Evolutionary conservation across 2,888 invertebrate genomes (phyloP).

Genomic region (Ophonus ardosiacus): DNA sequence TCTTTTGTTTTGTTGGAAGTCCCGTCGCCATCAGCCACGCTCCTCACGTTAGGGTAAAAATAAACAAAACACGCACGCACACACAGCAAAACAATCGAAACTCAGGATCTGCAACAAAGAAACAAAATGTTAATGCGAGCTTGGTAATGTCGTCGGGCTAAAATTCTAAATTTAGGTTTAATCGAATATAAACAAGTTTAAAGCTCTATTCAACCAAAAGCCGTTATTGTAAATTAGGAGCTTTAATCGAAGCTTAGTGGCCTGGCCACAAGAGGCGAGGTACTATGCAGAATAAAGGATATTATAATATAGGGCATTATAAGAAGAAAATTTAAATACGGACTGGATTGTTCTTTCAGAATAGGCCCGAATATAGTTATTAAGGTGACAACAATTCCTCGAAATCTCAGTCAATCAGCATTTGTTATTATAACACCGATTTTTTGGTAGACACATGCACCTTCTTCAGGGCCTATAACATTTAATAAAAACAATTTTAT

Average conservation of each 20-base stretch:
- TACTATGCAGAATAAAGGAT: background rate
- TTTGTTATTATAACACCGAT: too few species aligned
- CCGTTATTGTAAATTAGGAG: constrained; percentile 38
- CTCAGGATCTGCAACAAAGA: constrained; percentile 34
- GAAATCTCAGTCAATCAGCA: too few species aligned
- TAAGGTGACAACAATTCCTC: too few species aligned
- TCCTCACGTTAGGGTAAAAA: constrained; percentile 2
- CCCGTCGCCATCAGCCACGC: background rate
- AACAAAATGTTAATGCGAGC: background rate
- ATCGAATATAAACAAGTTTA: constrained; percentile 19
- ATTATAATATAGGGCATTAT: background rate
- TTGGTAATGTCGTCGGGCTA: background rate
- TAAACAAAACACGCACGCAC: constrained; percentile 14
- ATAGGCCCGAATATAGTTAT: too few species aligned
- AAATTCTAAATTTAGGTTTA: constrained; percentile 27
- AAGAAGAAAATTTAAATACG: too few species aligned
- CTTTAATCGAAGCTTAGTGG: constrained; percentile 37
- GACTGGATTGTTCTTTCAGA: too few species aligned
- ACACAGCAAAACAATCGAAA: constrained; percentile 8
- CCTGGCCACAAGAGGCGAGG: background rate
- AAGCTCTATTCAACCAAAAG: constrained; percentile 20
- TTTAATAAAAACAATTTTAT: too few species aligned
- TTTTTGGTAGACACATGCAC: too few species aligned
- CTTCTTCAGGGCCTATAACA: too few species aligned
- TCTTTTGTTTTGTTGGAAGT: background rate